These are phyloP conservation scores for Phenacoccus solenopsis DNA, from an alignment of 1,140 invertebrate species.

Conservation along the genomic window DNA sequence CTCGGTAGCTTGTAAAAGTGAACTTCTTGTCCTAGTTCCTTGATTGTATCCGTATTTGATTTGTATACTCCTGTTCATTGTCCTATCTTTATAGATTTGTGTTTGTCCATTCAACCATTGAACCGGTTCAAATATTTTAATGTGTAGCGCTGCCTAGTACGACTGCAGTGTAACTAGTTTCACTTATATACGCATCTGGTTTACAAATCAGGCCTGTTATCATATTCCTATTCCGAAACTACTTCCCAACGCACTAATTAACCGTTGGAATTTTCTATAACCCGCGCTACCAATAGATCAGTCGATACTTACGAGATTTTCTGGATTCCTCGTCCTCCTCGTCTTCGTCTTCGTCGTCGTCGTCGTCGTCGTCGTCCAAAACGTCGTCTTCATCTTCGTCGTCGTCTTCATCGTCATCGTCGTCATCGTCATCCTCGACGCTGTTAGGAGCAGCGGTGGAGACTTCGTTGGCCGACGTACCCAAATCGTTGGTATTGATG, in stretches of 20 bases:
- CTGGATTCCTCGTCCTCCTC: neutral
- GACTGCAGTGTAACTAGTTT: neutral
- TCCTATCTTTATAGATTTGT: slow-evolving; percentile 15
- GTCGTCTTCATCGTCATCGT: neutral
- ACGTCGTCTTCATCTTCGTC: slow-evolving; percentile 6
- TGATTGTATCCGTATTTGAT: slow-evolving; percentile 15
- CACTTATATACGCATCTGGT: neutral
- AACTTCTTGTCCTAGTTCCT: slow-evolving; percentile 14
- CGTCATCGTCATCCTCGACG: neutral
- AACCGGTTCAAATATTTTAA: slow-evolving; percentile 6
- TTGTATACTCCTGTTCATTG: slow-evolving; percentile 6
- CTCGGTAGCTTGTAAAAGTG: slow-evolving; percentile 7
- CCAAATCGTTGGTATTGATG: neutral
- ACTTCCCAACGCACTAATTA: too few relatives aligned
- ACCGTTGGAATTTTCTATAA: too few relatives aligned
- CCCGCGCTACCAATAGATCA: too few relatives aligned
- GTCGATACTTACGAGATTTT: neutral
- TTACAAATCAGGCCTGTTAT: slow-evolving; percentile 3
- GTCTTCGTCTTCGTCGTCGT: slow-evolving; percentile 3
- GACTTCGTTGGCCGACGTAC: neutral
- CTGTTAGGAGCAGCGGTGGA: neutral
- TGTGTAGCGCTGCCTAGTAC: neutral
- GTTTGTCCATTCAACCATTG: slow-evolving; percentile 5
- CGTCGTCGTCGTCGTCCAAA: neutral
- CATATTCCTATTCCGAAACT: too few relatives aligned